Conservation (phyloP, 2,888 invertebrate species). For the Conops quadrifasciatus region DNA sequence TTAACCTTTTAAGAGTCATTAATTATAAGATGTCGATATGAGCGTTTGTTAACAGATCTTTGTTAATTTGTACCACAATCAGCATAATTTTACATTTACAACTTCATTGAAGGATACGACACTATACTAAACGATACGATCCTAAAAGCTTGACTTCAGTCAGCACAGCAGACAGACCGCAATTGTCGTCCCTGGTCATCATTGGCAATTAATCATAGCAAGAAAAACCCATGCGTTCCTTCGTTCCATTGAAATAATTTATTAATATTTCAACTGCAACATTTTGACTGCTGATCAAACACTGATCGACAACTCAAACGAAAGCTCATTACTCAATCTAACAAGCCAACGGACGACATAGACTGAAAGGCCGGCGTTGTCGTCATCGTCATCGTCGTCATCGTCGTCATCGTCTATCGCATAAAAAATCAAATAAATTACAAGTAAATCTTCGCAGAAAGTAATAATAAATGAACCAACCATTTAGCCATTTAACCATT, state of each 20-base stretch:
- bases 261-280: slow-evolving; percentile 19
- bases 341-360: slow-evolving; percentile 12
- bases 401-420: background rate
- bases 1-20: too few relatives aligned
- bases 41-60: too few relatives aligned
- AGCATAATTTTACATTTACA: too few relatives aligned
- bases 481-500: background rate
- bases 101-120: too few relatives aligned
- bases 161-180: too few relatives aligned
- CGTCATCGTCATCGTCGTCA: too few relatives aligned
- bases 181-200: too few relatives aligned
- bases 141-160: too few relatives aligned
- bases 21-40: too few relatives aligned
- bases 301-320: slow-evolving; percentile 31
- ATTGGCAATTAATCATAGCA: too few relatives aligned
- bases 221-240: background rate
- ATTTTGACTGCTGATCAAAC: slow-evolving; percentile 27
- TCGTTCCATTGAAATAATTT: slow-evolving; percentile 13
- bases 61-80: too few relatives aligned
- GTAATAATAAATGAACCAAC: slow-evolving; percentile 29
- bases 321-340: slow-evolving; percentile 36
- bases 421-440: slow-evolving; percentile 30
- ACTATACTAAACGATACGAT: too few relatives aligned
- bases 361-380: background rate
- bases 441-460: slow-evolving; percentile 24